These are phyloP conservation scores for Prinia subflava DNA, from an alignment of 2,113 vertebrate species.

Conservation along the genomic window DNA sequence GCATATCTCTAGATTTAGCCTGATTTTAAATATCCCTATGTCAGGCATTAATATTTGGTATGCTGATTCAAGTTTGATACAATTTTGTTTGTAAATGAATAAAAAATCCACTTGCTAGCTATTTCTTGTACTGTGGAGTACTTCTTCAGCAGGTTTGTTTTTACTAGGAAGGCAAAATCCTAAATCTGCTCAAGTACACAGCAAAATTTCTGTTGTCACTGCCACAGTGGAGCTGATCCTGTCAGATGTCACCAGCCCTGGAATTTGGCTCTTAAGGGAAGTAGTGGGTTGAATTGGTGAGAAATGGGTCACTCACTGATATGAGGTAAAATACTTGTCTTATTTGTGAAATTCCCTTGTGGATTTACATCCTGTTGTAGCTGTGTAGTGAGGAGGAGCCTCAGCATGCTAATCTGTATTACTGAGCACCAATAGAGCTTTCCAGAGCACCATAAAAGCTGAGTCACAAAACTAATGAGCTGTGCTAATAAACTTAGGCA, in stretches of 20 bases:
- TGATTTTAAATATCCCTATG: not conserved
- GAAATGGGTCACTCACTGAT: not conserved
- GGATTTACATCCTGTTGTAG: not conserved
- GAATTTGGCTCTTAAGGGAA: not conserved
- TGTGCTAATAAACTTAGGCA: not conserved
- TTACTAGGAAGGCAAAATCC: not conserved
- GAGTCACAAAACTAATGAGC: slow-evolving; percentile 10
- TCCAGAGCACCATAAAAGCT: not conserved
- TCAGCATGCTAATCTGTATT: not conserved
- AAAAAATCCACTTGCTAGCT: not conserved
- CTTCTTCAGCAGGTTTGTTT: not conserved
- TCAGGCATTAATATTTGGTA: not conserved
- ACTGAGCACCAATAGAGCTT: not conserved
- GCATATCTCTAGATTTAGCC: not conserved
- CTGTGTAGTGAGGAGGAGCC: not conserved
- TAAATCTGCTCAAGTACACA: not conserved
- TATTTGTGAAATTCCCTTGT: not conserved
- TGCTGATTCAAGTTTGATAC: not conserved
- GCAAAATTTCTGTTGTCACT: not conserved
- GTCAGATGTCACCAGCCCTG: not conserved
- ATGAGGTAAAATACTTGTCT: not conserved
- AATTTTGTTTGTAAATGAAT: not conserved
- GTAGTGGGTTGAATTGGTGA: not conserved
- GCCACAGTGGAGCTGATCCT: not conserved
- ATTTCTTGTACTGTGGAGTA: not conserved